Evolutionary conservation across 2,888 invertebrate genomes (phyloP), one percentile per base, ranked within the genome.

Genomic region (Drosophila rubida): DNA sequence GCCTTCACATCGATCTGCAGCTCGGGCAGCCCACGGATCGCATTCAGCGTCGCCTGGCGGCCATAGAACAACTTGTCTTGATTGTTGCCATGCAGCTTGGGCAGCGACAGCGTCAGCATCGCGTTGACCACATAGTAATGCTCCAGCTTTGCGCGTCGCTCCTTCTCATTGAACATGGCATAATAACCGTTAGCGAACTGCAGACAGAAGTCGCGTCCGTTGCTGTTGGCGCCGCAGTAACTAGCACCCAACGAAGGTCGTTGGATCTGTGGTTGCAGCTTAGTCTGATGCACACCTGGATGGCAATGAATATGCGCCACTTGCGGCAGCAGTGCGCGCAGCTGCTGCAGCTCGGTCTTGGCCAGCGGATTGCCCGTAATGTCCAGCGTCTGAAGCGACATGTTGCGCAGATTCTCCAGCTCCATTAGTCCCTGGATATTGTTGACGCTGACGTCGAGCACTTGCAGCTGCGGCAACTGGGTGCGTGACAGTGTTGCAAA

Each of bases 401-500:
- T 13, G 2, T 48, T 8, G 0, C 19, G 11, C 4, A 79, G 16
- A 25, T 54, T 49, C 5, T 60, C 23, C 0, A 79, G 57, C 7
- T 79, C 74, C 5, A 1, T 23, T 13, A 64, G 11, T 1, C 60
- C 57, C 0, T 23, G n/a, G 5, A 79, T 63, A 0, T 42, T 22
- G 42, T 79, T 79, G 22, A 37, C 49, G 30, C 69, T 61, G 4
- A 79, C 44, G n/a, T 79, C 69, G 5, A 79, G 45, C 16, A 41
- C 35, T 3, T 74, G 49, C 16, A 79, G 35, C 0, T 19, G 0
- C 2, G 49, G 35, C 5, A 65, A 19, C 19, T 2, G 4, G 4
- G 11, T 7, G 13, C 16, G 19, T 8, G 53, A 25, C 1, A 51
- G 0, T 6, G 35, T 3, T 8, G 23, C 30, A 2, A 78, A 78